Conservation (phyloP, 2,113 vertebrate species). For the Gadus macrocephalus region DNA sequence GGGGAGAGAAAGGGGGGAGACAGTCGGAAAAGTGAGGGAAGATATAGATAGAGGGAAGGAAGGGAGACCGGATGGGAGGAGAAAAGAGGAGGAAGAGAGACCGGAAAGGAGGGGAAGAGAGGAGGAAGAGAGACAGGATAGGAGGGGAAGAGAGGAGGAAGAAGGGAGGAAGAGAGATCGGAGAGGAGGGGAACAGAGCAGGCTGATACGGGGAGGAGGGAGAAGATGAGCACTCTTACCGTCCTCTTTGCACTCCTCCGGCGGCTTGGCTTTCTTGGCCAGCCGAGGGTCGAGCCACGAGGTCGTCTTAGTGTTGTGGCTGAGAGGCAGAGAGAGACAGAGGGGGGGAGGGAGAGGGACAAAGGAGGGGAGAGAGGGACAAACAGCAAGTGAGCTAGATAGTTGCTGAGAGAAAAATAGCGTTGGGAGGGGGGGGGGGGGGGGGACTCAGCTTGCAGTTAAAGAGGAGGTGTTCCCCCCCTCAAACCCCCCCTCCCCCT, state of each 20-base stretch:
- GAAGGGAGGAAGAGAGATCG: not conserved
- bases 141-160: not conserved
- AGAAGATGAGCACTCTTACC: constrained; percentile 75
- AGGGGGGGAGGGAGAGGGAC: constrained; percentile 16
- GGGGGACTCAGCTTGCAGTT: no score
- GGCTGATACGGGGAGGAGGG: not conserved
- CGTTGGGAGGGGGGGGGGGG: constrained; percentile 36
- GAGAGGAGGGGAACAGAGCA: not conserved
- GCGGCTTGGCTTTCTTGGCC: constrained; percentile 98
- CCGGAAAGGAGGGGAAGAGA: no score
- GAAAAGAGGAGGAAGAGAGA: no score
- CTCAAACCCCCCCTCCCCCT: not conserved
- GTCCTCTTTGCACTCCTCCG: constrained; percentile 98
- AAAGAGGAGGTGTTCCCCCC: constrained; percentile 13
- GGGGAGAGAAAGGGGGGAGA: no score
- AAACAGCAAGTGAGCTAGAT: no score
- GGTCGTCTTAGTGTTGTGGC: constrained; percentile 99
- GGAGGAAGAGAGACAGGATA: not conserved
- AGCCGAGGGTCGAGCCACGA: constrained; percentile 99
- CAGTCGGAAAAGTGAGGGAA: no score
- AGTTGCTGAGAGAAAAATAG: constrained; percentile 40
- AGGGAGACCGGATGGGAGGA: no score
- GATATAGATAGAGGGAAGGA: no score
- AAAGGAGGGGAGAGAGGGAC: constrained; percentile 49
- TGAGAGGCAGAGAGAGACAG: constrained; percentile 62